Conservation (phyloP, 1,140 invertebrate species). For the Diorhabda elongata region DNA sequence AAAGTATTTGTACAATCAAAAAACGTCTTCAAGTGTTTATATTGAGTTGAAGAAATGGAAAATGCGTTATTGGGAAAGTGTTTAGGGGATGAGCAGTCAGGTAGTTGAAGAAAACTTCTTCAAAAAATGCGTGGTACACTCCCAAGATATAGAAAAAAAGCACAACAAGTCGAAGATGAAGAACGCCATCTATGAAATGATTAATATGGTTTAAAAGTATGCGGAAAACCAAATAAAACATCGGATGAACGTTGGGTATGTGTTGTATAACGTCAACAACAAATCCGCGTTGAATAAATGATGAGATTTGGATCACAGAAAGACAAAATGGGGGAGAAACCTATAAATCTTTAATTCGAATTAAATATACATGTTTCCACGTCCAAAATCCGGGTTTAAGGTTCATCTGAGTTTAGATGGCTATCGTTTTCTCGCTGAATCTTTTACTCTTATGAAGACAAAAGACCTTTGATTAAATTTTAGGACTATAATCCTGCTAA, state of each 20-base stretch:
- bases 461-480: slow-evolving; percentile 10
- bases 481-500: not conserved
- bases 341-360: slow-evolving; percentile 19
- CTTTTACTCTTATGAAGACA: slow-evolving; percentile 13
- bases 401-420: slow-evolving; percentile 17
- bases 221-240: not conserved
- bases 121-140: no score
- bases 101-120: no score
- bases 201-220: no score
- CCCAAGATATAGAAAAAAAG: no score
- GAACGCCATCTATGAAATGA: no score
- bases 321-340: slow-evolving; percentile 13
- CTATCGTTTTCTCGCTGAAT: slow-evolving; percentile 10
- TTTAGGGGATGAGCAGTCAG: no score
- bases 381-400: slow-evolving; percentile 16
- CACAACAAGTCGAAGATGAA: no score
- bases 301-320: slow-evolving; percentile 9
- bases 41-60: no score
- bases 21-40: no score
- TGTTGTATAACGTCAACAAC: slow-evolving; percentile 12
- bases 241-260: slow-evolving; percentile 1
- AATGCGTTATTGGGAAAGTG: no score
- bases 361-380: slow-evolving; percentile 14
- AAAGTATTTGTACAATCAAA: no score
- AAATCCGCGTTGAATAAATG: slow-evolving; percentile 11